These are phyloP conservation scores for Archilochus colubris DNA, from an alignment of 2,113 vertebrate genomes.

Conservation along the genomic window DNA sequence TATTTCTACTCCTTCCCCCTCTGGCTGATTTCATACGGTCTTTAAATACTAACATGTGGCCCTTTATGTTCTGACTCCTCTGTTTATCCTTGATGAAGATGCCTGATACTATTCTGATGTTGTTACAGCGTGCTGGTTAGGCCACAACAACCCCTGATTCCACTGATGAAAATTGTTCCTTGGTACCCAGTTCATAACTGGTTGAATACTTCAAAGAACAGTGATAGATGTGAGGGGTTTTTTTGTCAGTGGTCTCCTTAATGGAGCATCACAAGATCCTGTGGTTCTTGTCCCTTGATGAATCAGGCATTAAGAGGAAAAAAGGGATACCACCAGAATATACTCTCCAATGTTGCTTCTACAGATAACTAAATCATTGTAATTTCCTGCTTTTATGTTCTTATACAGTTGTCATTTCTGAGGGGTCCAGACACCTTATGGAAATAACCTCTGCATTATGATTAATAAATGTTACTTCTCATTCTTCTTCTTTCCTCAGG, in stretches of 20 bases:
- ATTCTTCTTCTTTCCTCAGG: not conserved
- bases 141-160: not conserved
- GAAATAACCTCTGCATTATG: not conserved
- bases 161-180: not conserved
- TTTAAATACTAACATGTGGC: not conserved
- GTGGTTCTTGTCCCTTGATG: not conserved
- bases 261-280: not conserved
- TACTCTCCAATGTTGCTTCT: not conserved
- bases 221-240: too few species aligned
- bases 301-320: not conserved
- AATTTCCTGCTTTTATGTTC: not conserved
- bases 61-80: not conserved
- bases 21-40: not conserved
- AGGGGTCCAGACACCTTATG: not conserved
- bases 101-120: not conserved
- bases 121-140: not conserved
- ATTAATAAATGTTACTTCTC: not conserved
- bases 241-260: not conserved
- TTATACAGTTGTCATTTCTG: not conserved
- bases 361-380: not conserved
- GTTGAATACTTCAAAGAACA: not conserved
- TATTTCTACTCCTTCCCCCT: not conserved
- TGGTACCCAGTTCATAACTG: not conserved
- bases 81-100: not conserved
- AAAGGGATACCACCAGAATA: not conserved